Evolutionary conservation across 2,797 vertebrate genomes (phyloP), one percentile per base, ranked within the genome.

Genomic region (Channa striata): DNA sequence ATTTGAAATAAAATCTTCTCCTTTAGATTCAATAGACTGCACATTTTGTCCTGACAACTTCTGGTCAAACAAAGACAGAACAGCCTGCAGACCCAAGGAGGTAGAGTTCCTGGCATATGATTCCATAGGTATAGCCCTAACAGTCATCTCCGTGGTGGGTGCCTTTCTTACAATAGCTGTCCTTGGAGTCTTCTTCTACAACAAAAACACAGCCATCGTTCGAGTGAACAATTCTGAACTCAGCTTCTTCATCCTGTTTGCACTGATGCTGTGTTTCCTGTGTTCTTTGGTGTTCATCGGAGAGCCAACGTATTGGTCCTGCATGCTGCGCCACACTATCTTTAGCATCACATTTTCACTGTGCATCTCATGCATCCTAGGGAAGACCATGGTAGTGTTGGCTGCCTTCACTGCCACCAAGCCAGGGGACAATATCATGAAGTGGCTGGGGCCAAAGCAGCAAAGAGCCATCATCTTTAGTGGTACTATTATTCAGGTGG

Each of bases 321-420:
- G 93, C 80, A 93, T 93, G 93, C 61, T 94, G 54, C 91, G 93
- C 16, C 93, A 94, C 82, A 93, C 91, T 6, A 87, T 85, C 25
- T 93, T 94, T 19, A 93, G 93, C 72, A 93, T 94, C 68, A 92
- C 88, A 5, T 94, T 94, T 87, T 93, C 93, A n/a, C 88, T 93
- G 44, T 94, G 93, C 48, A 87, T 94, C 54, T 93, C 93, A 36
- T 94, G 94, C 74, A 93, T 94, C 52, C 82, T 94, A 50, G 91
- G 91, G 8, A 93, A 94, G 77, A 94, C 93, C 36, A 80, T 94
- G 49, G 93, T 94, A 21, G 94, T 94, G 5, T 44, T 94, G 77
- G 91, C 92, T 47, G 93, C 89, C 23, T 94, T 94, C 49, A 93
- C 92, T 13, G 88, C 94, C 72, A 91, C 92, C 51, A 89, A 81